Evolutionary conservation across 2,888 invertebrate genomes (phyloP).

Genomic region (Lasioglossum malachurum): DNA sequence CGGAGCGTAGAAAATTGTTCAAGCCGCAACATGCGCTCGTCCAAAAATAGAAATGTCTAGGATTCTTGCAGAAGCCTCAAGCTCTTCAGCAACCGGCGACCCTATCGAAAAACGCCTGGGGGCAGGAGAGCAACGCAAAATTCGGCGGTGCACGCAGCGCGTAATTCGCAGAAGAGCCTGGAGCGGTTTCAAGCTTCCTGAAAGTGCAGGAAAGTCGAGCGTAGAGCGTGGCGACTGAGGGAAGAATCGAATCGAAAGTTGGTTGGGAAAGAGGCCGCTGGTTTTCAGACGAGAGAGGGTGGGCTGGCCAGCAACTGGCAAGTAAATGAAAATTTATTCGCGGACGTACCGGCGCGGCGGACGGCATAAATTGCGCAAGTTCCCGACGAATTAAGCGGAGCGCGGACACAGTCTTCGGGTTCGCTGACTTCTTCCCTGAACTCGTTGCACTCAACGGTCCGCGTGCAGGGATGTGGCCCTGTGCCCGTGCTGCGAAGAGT

Average conservation of each 20-base stretch:
- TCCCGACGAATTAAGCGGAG: not conserved
- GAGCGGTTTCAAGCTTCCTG: not conserved
- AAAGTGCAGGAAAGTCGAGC: not conserved
- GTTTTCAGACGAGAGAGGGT: not conserved
- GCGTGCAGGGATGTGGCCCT: not conserved
- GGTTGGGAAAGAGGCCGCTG: not conserved
- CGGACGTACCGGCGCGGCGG: not conserved
- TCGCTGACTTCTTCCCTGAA: slow-evolving; percentile 1
- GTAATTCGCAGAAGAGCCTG: not conserved
- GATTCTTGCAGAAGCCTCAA: not conserved
- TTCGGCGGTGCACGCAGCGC: not conserved
- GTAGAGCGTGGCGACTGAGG: not conserved
- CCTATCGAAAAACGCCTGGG: not conserved
- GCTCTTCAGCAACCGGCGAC: not conserved
- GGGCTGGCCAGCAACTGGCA: not conserved
- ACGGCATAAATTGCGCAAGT: slow-evolving; percentile 8
- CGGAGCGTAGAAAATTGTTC: rapidly evolving
- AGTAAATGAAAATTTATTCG: slow-evolving; percentile 31
- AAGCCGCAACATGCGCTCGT: not conserved
- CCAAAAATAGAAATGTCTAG: not conserved
- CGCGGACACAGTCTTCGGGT: not conserved
- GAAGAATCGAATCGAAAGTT: slow-evolving; percentile 4
- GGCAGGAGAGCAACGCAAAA: not conserved
- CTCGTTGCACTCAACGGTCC: not conserved
- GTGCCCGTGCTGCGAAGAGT: not conserved